A percentile compares a stretch with the other conserved stretches of the same genome.
These are phyloP conservation scores for Drosophila tropicalis DNA, from an alignment of 1,140 invertebrate genomes.

Conservation along the genomic window DNA sequence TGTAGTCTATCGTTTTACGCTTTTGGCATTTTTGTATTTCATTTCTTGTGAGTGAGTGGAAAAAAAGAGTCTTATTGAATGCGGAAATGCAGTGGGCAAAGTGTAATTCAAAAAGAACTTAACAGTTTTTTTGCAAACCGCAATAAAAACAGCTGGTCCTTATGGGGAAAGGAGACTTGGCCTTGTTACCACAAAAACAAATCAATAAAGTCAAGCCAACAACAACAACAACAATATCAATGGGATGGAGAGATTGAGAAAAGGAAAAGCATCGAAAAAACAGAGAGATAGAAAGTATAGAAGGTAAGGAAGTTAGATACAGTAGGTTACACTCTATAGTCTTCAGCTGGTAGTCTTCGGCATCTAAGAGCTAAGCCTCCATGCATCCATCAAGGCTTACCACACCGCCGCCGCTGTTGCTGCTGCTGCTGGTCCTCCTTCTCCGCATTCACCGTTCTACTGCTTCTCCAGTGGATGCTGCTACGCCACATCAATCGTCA, in stretches of 20 bases:
- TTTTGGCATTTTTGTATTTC: slow-evolving; percentile 10
- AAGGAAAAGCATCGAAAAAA: neutral
- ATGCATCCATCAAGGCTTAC: slow-evolving; percentile 52
- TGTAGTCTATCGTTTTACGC: slow-evolving; percentile 37
- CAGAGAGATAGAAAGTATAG: neutral
- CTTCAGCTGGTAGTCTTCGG: slow-evolving; percentile 34
- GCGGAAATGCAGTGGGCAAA: slow-evolving; percentile 38
- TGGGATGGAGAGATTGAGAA: neutral
- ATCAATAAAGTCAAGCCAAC: slow-evolving; percentile 14
- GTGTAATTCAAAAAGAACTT: slow-evolving; percentile 29
- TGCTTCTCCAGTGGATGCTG: slow-evolving; percentile 10
- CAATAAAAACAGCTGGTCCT: slow-evolving; percentile 24
- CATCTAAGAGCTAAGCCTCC: slow-evolving; percentile 53
- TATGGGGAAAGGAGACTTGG: neutral
- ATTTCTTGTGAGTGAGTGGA: neutral
- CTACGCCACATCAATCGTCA: slow-evolving; percentile 64
- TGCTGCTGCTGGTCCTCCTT: neutral
- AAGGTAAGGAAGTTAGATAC: neutral
- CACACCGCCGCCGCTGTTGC: neutral
- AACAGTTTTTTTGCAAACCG: slow-evolving; percentile 37
- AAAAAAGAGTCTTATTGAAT: slow-evolving; percentile 8
- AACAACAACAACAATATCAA: neutral
- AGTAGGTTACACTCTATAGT: slow-evolving; percentile 19
- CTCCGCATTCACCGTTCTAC: neutral
- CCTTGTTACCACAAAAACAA: slow-evolving; percentile 15